A percentile compares a stretch with the other conserved stretches of the same genome.
These are phyloP conservation scores for Beroe forskalii DNA, from an alignment of 37 sponge, comb jelly and placozoan species.

Conservation along the genomic window DNA sequence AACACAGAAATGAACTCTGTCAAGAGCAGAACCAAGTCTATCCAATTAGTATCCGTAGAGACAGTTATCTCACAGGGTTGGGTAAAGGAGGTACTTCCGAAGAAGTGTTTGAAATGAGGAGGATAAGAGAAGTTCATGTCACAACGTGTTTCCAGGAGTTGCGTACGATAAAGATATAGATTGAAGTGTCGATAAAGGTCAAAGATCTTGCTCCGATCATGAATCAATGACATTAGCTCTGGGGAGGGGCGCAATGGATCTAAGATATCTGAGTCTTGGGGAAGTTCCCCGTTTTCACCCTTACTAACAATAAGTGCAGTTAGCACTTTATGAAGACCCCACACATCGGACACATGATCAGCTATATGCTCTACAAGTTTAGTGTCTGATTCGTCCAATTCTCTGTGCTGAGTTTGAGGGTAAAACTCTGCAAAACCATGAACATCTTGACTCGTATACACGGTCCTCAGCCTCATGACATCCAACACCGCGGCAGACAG, in stretches of 20 bases:
- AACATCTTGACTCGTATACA: not conserved
- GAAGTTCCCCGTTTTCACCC: not conserved
- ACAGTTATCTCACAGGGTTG: not conserved
- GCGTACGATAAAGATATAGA: not conserved
- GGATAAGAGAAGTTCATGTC: too few species aligned
- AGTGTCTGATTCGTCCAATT: not conserved
- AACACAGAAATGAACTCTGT: not conserved
- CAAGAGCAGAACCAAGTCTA: too few species aligned
- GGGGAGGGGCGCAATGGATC: not conserved
- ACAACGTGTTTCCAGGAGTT: not conserved
- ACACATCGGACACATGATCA: not conserved
- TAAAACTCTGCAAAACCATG: not conserved
- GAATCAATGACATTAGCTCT: not conserved
- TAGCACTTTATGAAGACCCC: not conserved
- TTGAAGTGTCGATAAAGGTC: not conserved
- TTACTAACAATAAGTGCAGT: not conserved
- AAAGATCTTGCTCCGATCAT: not conserved
- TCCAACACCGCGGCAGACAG: not conserved
- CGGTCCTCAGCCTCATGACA: not conserved
- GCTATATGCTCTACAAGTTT: not conserved
- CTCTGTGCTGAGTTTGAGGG: not conserved
- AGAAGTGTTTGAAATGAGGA: too few species aligned
- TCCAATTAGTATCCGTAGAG: too few species aligned
- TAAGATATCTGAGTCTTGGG: not conserved
- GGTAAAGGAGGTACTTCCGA: not conserved